Base-by-base conservation (phyloP, 2,113 vertebrate genomes). In the Myrmecophaga tridactyla region DNA sequence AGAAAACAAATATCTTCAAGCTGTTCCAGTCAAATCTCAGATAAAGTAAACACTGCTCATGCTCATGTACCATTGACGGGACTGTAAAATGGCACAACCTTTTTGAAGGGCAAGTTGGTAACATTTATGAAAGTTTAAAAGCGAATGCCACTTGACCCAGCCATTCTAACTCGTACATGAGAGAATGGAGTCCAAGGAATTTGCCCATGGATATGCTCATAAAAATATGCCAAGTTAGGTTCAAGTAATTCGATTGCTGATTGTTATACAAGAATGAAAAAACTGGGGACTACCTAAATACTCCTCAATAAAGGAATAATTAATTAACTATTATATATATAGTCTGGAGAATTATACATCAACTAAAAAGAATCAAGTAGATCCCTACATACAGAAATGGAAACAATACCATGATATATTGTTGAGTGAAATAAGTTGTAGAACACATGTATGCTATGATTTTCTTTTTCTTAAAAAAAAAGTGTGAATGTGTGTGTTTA, bases 391-490 rank as follows among this genome's bases (percentile, higher is more conserved):
- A 58, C 18, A 77, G 43, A 85, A 94, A 77, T 69, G 87, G 67
- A 96, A 84, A 69, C 62, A 96, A 8, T 1, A 65, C 11, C 36
- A 76, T 70, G 43, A 94, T 48, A 80, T 21, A 51, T 43, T 94
- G n/a, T 85, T 92, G 31, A 92, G 9, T 94, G 39, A 46, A 89
- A 88, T 87, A 89, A 56, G 20, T 20, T 92, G 7, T 48, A 88
- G 36, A 85, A 85, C 1, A 75, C 48, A 51, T 51, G 48, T 51
- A 51, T 51, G 5, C 15, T 58, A 76, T 46, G 63, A 69, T 82
- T 83, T 78, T 67, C 73, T 73, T 86, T 46, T 96, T 82, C n/a
- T 70, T 92, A n/a, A 8, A 86, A 89, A 90, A 73, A 65, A 53
- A 58, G 2, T 39, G 17, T 70, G 13, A 63, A 4, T 41, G 3